Evolutionary conservation across 2,113 vertebrate genomes (phyloP).

Genomic region (Leiothrix lutea): DNA sequence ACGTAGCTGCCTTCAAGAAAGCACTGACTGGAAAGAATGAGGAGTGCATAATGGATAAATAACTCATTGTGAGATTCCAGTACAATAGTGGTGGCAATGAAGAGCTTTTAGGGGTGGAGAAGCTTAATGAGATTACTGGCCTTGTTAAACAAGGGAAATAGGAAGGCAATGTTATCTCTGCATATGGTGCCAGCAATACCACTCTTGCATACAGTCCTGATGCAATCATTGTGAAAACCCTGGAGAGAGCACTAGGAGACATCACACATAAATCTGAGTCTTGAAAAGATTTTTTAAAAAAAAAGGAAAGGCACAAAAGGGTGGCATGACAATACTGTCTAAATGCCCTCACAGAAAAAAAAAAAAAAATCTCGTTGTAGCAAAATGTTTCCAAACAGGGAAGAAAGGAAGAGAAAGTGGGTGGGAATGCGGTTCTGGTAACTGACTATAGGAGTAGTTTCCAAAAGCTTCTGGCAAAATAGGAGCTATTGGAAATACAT

Average conservation of each 20-base stretch:
- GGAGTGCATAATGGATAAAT: neutral
- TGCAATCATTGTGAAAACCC: neutral
- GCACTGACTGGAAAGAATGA: conserved; percentile 44
- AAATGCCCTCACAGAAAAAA: neutral
- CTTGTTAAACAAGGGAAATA: conserved; percentile 21
- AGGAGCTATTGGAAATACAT: neutral
- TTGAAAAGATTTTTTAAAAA: neutral
- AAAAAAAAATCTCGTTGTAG: neutral
- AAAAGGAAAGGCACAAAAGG: neutral
- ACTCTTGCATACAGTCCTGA: neutral
- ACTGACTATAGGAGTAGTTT: neutral
- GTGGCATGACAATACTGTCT: neutral
- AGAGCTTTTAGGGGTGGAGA: neutral
- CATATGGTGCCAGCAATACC: neutral
- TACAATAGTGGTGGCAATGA: neutral
- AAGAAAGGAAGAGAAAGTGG: neutral
- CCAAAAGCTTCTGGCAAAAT: neutral
- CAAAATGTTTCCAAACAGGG: neutral
- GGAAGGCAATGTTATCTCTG: neutral
- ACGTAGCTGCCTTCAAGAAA: neutral
- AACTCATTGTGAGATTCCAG: conserved; percentile 5
- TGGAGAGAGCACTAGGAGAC: neutral
- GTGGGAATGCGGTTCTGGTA: neutral
- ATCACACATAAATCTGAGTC: neutral
- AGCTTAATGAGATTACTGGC: conserved; percentile 36